Conservation (phyloP, 2,113 vertebrate species). For the Campylorhamphus procurvoides region DNA sequence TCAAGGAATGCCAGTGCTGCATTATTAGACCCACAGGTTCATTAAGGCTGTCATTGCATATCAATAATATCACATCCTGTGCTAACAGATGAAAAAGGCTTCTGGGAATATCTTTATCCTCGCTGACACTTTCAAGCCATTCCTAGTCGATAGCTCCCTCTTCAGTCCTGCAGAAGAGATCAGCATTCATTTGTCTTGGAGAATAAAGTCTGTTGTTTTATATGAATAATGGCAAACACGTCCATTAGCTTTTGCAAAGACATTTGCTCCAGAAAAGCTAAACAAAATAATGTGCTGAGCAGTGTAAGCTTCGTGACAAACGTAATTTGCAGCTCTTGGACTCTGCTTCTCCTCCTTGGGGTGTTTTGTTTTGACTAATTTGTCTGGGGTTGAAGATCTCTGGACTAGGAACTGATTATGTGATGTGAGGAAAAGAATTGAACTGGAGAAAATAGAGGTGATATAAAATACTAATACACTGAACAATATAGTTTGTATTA, state of each 20-base stretch:
- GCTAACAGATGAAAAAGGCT: background rate
- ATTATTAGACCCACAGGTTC: background rate
- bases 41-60: constrained; percentile 14
- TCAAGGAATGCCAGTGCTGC: background rate
- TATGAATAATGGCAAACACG: background rate
- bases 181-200: background rate
- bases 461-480: background rate
- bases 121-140: background rate
- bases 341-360: background rate
- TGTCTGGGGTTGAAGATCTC: background rate
- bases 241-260: background rate
- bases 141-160: constrained; percentile 76
- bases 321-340: background rate
- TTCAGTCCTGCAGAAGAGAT: constrained; percentile 60
- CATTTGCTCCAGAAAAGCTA: background rate
- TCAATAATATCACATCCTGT: background rate
- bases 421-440: background rate
- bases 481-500: background rate
- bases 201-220: background rate
- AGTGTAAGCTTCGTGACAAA: background rate
- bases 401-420: background rate
- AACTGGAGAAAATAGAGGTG: background rate
- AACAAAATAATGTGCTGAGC: background rate
- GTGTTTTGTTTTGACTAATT: background rate
- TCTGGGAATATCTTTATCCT: constrained; percentile 10